Evolutionary conservation across 2,797 vertebrate species (phyloP).

Genomic region (Ceryle rudis): DNA sequence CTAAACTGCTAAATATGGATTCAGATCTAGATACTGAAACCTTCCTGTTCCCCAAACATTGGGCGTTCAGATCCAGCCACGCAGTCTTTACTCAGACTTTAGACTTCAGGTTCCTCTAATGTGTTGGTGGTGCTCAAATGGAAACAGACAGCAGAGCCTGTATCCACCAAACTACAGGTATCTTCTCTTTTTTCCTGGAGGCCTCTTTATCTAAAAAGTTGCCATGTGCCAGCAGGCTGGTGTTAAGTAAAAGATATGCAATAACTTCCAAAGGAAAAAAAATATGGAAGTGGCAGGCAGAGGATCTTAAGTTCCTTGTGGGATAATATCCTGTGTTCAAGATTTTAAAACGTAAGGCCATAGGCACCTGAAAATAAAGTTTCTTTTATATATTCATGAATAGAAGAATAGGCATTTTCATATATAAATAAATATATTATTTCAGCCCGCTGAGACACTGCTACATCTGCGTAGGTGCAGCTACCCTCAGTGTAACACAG

Average conservation of each 20-base stretch:
- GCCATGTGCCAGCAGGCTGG: neutral
- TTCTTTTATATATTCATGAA: neutral
- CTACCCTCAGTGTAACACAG: neutral
- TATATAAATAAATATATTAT: neutral
- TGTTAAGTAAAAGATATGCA: neutral
- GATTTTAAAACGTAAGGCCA: neutral
- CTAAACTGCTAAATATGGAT: slow-evolving; percentile 54
- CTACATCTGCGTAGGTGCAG: neutral
- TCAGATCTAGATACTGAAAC: slow-evolving; percentile 14
- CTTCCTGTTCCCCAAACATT: neutral
- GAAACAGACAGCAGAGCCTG: neutral
- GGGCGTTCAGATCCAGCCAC: neutral
- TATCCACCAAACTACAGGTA: neutral
- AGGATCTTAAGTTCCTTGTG: neutral
- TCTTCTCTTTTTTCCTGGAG: neutral
- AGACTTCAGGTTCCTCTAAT: neutral
- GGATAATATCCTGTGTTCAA: neutral
- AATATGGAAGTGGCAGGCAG: neutral
- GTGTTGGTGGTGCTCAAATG: neutral
- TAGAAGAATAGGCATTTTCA: neutral
- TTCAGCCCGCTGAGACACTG: neutral
- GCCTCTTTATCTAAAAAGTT: neutral
- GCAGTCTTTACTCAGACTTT: neutral
- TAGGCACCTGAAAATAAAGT: neutral
- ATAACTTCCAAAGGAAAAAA: neutral